These are phyloP conservation scores for Microtus montanus DNA, from an alignment of 2,113 vertebrate species.

Conservation along the genomic window DNA sequence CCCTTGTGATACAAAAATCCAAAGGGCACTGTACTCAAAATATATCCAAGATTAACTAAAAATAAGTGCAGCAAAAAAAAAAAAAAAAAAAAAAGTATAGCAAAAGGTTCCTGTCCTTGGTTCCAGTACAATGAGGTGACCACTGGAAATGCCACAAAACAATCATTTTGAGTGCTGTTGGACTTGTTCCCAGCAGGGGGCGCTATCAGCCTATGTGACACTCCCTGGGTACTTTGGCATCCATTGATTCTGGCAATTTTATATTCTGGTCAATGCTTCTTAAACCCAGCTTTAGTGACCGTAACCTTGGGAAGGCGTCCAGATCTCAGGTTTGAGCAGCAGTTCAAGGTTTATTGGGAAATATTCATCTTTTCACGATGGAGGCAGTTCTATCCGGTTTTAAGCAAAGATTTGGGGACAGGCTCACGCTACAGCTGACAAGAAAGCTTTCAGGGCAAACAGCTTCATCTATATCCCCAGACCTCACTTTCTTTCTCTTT, in stretches of 20 bases:
- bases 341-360: conserved; percentile 48
- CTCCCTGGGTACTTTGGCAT: neutral
- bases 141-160: neutral
- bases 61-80: too few species aligned
- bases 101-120: neutral
- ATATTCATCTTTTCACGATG: conserved; percentile 30
- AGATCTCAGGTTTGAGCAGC: conserved; percentile 49
- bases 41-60: neutral
- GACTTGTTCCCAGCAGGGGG: conserved; percentile 62
- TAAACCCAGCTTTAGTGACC: conserved; percentile 40
- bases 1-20: neutral
- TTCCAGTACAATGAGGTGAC: rapidly evolving
- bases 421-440: conserved; percentile 59
- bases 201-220: conserved; percentile 11
- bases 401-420: conserved; percentile 44
- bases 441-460: conserved; percentile 62
- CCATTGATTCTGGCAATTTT: conserved; percentile 48
- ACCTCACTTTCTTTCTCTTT: conserved; percentile 50
- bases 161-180: neutral
- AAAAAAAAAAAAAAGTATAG: neutral
- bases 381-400: conserved; percentile 39
- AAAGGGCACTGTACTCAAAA: conserved; percentile 6
- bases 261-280: conserved; percentile 43
- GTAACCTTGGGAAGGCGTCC: conserved; percentile 16
- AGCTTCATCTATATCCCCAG: conserved; percentile 33